Evolutionary conservation across 1,140 invertebrate species (phyloP), one percentile per base, ranked within the genome.

Genomic region (Caenorhabditis briggsae): DNA sequence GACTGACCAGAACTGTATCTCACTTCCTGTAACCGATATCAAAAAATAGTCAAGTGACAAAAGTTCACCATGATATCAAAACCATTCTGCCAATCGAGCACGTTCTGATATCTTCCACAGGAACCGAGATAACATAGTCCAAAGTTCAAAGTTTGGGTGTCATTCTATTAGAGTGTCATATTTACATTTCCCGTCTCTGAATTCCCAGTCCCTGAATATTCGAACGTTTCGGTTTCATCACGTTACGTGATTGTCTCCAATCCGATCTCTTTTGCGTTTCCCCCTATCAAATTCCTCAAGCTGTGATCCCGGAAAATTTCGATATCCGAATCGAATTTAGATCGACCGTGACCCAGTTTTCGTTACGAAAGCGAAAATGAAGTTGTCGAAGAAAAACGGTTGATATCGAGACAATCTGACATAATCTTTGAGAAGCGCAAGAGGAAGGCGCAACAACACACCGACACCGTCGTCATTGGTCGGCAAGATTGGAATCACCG

Each of bases 341-440:
- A 50, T n/a, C 46, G 70, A 78, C 46, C 70, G 53, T 78, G 70
- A 78, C 70, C 70, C 46, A 78, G 53, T 78, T 33, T 78, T 50
- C 16, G n/a, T 78, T 78, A 78, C 70, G 20, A 78, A 78, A 78
- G 70, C 70, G 70, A 78, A 53, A 53, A 78, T 50, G 70, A 33
- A 78, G 53, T 78, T 78, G 70, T 78, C 70, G 46, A 78, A 23
- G 70, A 78, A 78, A 78, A 78, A 78, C 70, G 12, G 43, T 78
- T 33, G 70, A 78, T 78, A 78, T 78, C 70, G 70, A 50, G 33
- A 33, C 33, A 33, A 78, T 78, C 70, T 78, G 70, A 78, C 64
- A 70, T 70, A 70, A 70, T 70, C 64, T 46, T 46, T 43, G 14
- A 23, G 46, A 78, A 78, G 46, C 70, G 70, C 46, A 74, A 74